Percentiles rank a stretch among this genome's conserved stretches.
Evolutionary conservation across 1,140 invertebrate genomes (phyloP).

Genomic region (Ruditapes philippinarum): DNA sequence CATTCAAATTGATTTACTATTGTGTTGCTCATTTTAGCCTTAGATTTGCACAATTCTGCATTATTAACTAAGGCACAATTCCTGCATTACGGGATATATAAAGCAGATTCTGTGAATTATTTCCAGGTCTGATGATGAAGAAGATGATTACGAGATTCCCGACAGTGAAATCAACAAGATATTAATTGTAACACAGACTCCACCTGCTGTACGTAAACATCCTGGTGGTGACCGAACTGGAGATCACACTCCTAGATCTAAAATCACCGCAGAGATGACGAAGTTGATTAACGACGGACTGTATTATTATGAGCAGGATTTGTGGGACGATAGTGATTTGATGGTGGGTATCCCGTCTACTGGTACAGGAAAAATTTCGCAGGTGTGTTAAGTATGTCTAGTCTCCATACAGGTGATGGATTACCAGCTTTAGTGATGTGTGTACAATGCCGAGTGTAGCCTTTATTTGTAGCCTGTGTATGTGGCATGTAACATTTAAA

Average conservation of each 20-base stretch:
- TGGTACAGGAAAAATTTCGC: conserved; percentile 14
- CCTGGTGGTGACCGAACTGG: conserved; percentile 84
- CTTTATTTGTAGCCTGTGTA: no score
- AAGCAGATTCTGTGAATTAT: no score
- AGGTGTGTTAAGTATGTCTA: conserved; percentile 47
- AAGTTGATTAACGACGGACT: conserved; percentile 98
- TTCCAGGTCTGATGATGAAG: conserved; percentile 91
- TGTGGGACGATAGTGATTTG: conserved; percentile 77
- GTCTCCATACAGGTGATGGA: conserved; percentile 26
- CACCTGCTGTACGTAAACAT: conserved; percentile 85
- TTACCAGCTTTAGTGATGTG: neutral
- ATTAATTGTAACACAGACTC: conserved; percentile 97
- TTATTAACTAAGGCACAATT: no score
- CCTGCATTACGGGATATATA: no score
- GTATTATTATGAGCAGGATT: conserved; percentile 93
- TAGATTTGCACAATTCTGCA: no score
- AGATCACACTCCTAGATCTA: conserved; percentile 81
- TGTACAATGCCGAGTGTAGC: no score
- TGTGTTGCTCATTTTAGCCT: no score
- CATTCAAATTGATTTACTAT: no score
- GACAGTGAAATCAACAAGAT: conserved; percentile 98
- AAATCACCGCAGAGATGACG: conserved; percentile 96
- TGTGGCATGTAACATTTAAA: no score
- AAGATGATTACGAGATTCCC: conserved; percentile 91
- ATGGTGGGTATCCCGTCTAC: conserved; percentile 68